These are phyloP conservation scores for Dolichallabes microphthalmus DNA, from an alignment of 2,113 vertebrate genomes.

Conservation along the genomic window DNA sequence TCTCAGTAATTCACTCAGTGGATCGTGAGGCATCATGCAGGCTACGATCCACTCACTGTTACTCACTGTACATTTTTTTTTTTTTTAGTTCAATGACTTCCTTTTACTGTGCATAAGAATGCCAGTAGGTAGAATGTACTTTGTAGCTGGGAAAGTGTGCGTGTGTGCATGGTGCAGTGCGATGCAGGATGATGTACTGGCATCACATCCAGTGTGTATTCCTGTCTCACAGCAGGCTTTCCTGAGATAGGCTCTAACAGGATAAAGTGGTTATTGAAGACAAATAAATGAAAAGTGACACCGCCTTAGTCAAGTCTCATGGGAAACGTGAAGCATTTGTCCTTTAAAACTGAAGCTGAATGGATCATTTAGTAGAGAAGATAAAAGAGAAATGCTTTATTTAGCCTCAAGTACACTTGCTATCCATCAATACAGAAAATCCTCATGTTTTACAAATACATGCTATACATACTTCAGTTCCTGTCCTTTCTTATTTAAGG, in stretches of 20 bases:
- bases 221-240: background rate
- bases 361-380: background rate
- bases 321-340: background rate
- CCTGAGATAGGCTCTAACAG: background rate
- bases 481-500: constrained; percentile 41
- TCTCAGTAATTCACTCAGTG: background rate
- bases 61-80: background rate
- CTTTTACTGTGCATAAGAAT: background rate
- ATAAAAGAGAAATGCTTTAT: background rate
- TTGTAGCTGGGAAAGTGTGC: background rate
- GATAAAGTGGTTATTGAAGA: background rate
- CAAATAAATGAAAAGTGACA: background rate
- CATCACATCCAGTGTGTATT: background rate
- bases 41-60: background rate
- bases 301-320: background rate
- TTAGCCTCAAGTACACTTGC: background rate
- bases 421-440: background rate
- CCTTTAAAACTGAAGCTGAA: background rate
- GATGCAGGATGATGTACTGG: background rate
- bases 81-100: too few relatives aligned
- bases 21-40: background rate
- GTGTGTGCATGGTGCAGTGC: background rate
- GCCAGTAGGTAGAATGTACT: background rate
- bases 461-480: background rate
- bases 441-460: background rate